Percentiles rank a stretch among this genome's conserved stretches.
phyloP scores from a whole-genome alignment of 2,113 vertebrate genomes.

The Saguinus midas region DNA sequence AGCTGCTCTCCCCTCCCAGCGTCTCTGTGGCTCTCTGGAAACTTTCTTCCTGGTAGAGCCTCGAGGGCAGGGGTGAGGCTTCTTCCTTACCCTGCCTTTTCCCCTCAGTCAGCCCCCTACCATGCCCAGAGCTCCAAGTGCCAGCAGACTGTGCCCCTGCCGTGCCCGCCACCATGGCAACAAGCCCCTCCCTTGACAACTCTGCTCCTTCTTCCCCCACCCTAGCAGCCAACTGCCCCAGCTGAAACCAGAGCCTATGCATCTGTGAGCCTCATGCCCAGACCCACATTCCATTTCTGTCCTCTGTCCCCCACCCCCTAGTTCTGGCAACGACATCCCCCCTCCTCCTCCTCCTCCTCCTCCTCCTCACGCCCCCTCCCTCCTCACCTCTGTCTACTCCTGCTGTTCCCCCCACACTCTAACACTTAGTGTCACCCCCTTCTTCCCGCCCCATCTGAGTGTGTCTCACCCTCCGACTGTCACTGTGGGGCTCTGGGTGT shows the following conservation, averaged over 20 bases:
- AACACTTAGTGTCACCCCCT: conserved; percentile 63
- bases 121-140: conserved; percentile 74
- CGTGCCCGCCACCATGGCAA: conserved; percentile 72
- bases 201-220: neutral
- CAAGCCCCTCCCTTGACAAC: conserved; percentile 20
- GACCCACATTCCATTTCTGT: conserved; percentile 78
- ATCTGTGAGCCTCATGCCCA: conserved; percentile 78
- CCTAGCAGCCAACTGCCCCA: conserved; percentile 74
- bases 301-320: conserved; percentile 51
- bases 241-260: conserved; percentile 75
- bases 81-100: neutral
- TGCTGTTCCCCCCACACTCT: conserved; percentile 50
- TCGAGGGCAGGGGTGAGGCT: neutral
- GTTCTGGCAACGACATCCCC: conserved; percentile 54
- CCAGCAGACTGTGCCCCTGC: conserved; percentile 77
- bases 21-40: conserved; percentile 48
- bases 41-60: conserved; percentile 66
- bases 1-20: neutral
- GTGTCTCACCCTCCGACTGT: conserved; percentile 49
- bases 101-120: conserved; percentile 67
- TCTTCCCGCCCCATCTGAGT: conserved; percentile 13
- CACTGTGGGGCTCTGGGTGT: conserved; percentile 63
- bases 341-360: neutral
- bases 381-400: conserved; percentile 54
- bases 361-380: conserved; percentile 34